Conservation (phyloP, 1,140 invertebrate species). For the Hycleus phaleratus region DNA sequence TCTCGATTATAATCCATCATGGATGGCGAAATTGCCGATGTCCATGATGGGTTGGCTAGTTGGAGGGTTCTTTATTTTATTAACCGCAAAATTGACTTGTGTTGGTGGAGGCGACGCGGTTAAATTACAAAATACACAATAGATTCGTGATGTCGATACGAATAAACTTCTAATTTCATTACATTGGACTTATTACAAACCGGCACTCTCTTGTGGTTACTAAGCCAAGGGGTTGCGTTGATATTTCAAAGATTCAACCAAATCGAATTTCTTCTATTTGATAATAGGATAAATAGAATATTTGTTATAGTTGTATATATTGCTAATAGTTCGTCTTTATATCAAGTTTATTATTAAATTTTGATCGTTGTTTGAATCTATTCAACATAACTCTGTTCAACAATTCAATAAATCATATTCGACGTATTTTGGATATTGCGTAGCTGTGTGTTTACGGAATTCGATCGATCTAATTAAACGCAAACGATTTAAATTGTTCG, state of each 20-base stretch:
- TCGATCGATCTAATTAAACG: too few relatives aligned
- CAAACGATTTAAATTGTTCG: too few relatives aligned
- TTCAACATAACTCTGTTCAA: not conserved
- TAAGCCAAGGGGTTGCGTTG: too few relatives aligned
- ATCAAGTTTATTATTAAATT: constrained; percentile 2
- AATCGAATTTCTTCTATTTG: too few relatives aligned
- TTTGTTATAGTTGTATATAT: too few relatives aligned
- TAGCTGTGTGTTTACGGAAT: too few relatives aligned
- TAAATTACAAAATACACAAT: constrained; percentile 14
- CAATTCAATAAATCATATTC: not conserved
- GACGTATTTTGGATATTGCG: too few relatives aligned
- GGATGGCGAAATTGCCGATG: too few relatives aligned
- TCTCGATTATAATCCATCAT: constrained; percentile 7
- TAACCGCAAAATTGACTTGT: constrained; percentile 22
- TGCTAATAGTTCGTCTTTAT: too few relatives aligned
- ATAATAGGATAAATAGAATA: too few relatives aligned
- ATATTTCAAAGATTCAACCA: too few relatives aligned
- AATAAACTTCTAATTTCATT: constrained; percentile 15
- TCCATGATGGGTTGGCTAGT: not conserved
- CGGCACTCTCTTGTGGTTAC: not conserved
- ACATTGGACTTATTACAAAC: not conserved
- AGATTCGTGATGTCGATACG: constrained; percentile 8
- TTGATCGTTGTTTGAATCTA: constrained; percentile 4
- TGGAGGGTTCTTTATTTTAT: constrained; percentile 19
- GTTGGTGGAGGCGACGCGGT: not conserved